A percentile compares a stretch with the other conserved stretches of the same genome.
phyloP scores from a whole-genome alignment of 2,888 invertebrate species.

The Thecophora atra region DNA sequence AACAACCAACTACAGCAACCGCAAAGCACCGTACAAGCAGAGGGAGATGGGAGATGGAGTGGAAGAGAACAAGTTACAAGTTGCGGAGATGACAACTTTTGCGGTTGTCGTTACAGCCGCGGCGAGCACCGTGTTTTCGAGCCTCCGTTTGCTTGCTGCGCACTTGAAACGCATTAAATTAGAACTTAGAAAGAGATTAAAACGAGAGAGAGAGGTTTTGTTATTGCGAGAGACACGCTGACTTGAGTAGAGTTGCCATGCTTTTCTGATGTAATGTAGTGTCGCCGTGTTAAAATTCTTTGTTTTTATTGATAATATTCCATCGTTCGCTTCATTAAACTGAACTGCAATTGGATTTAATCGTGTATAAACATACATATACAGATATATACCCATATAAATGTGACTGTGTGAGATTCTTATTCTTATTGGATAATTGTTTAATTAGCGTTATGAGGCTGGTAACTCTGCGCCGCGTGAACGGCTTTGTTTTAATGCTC shows the following conservation, averaged over 20 bases:
- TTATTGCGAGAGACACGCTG: too few species aligned
- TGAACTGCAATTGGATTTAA: background rate
- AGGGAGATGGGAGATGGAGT: background rate
- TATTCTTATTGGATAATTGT: slow-evolving; percentile 19
- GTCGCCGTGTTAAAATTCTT: background rate
- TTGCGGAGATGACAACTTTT: slow-evolving; percentile 19
- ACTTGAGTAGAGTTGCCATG: slow-evolving; percentile 13
- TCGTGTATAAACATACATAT: background rate
- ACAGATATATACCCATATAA: background rate
- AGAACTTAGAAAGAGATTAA: background rate
- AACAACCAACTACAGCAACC: background rate
- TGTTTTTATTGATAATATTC: background rate
- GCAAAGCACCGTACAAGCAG: background rate
- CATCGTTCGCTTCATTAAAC: background rate
- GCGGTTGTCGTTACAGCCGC: slow-evolving; percentile 1
- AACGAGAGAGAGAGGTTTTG: background rate
- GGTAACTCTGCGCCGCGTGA: slow-evolving; percentile 8
- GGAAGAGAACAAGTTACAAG: background rate
- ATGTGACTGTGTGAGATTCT: slow-evolving; percentile 9
- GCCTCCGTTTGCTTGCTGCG: background rate
- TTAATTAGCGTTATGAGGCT: slow-evolving; percentile 27
- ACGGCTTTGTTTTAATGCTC: background rate
- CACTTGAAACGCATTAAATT: slow-evolving; percentile 23
- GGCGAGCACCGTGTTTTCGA: background rate
- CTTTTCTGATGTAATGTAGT: background rate